Base-by-base conservation (phyloP, 2,888 invertebrate genomes). In the Amphimallon solstitiale region DNA sequence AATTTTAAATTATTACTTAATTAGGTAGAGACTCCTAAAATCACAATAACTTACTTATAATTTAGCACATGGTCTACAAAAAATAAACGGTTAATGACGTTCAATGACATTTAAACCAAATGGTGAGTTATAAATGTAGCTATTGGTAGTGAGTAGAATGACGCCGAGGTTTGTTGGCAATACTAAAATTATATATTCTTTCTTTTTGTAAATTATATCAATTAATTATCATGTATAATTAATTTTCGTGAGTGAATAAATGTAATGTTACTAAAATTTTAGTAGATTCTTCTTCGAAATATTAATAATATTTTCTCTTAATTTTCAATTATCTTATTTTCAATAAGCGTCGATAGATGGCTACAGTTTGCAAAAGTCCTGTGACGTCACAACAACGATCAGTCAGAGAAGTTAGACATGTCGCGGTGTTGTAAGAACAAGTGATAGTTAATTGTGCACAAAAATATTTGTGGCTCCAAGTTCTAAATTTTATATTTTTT, bases 391-490 rank as follows among this genome's bases (percentile, higher is more conserved):
- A 78, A 73, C 76, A 79, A 76, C 78, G 78, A 78, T 79, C 75
- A 76, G 74, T 71, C 70, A 73, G 66, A 49, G 67, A 67, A 51
- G 65, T 81, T 82, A 84, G 85, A 86, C 84, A 86, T 86, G 86
- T 86, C 85, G 86, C 85, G 84, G 84, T 85, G 84, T 84, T 85
- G 81, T 79, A 79, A 79, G 82, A 81, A 78, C 80, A 79, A 81
- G 82, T 83, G 81, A 81, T 81, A 81, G 81, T 81, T 82, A 78
- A 71, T 78, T 79, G 80, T 81, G 78, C 79, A 78, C 75, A 80
- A 80, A 78, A 76, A 78, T 79, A 78, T 77, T 77, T 76, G 77
- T 77, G 78, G 78, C 76, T 78, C 76, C 77, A 76, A 75, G 75
- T 77, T 81, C 80, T 78, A 82, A 82, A 81, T 81, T 82, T 75